Conservation (phyloP, 2,888 invertebrate genomes). For the Caradrina kadenii region DNA sequence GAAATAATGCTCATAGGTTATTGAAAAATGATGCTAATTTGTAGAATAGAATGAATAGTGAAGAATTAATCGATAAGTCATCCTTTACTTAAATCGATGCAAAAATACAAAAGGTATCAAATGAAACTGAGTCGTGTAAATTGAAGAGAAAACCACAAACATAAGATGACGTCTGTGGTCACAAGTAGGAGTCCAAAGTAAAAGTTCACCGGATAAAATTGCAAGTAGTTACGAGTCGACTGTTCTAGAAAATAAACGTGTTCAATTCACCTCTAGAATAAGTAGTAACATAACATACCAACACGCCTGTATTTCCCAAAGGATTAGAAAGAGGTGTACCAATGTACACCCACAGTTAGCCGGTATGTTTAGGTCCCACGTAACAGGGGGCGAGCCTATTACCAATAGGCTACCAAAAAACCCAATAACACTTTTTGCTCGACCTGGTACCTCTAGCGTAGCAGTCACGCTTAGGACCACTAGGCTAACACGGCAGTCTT, state of each 20-base stretch:
- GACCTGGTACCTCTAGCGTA: no score
- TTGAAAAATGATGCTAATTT: not conserved
- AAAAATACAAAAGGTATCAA: slow-evolving; percentile 32
- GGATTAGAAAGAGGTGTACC: no score
- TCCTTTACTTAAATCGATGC: not conserved
- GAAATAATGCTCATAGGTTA: not conserved
- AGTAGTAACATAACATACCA: no score
- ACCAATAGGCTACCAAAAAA: no score
- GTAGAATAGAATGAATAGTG: not conserved
- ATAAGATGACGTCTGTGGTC: slow-evolving; percentile 55
- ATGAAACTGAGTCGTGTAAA: slow-evolving; percentile 26
- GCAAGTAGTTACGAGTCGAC: slow-evolving; percentile 27
- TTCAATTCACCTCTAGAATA: slow-evolving; percentile 27
- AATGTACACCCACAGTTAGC: no score
- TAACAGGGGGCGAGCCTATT: no score
- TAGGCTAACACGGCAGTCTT: no score
- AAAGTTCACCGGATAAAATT: slow-evolving; percentile 47
- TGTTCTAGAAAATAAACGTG: slow-evolving; percentile 17
- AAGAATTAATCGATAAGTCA: not conserved
- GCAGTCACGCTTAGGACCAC: no score
- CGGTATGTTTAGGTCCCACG: no score
- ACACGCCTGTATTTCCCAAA: no score
- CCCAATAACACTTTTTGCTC: no score
- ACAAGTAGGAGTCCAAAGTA: slow-evolving; percentile 28
- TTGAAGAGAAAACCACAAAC: slow-evolving; percentile 48